These are phyloP conservation scores for Idaea dimidiata DNA, from an alignment of 2,888 invertebrate genomes.

Conservation along the genomic window DNA sequence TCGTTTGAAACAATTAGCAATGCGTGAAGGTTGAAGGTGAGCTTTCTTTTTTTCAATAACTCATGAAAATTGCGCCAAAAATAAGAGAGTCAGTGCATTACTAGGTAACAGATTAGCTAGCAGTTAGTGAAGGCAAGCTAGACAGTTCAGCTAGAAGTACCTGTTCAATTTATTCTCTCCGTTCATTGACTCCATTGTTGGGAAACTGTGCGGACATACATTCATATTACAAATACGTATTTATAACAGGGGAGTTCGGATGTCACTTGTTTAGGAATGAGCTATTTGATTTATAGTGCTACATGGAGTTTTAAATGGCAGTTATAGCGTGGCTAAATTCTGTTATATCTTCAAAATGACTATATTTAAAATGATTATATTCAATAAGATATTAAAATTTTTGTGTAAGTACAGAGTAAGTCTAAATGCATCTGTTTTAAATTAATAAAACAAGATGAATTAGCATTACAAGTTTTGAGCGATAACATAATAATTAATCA, in stretches of 20 bases:
- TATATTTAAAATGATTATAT: no score
- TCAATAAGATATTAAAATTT: no score
- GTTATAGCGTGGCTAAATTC: no score
- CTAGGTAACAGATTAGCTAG: constrained; percentile 34
- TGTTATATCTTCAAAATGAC: no score
- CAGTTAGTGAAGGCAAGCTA: constrained; percentile 48
- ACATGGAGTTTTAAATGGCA: no score
- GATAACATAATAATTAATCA: no score
- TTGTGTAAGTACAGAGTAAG: no score
- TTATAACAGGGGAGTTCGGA: neutral
- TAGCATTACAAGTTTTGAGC: no score
- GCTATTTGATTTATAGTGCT: neutral
- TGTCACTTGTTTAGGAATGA: neutral
- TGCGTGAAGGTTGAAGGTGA: no score
- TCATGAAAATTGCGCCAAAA: neutral
- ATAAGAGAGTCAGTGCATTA: neutral
- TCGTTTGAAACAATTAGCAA: no score
- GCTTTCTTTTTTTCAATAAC: neutral
- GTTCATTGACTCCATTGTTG: constrained; percentile 74
- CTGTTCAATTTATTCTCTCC: constrained; percentile 80
- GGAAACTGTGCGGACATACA: constrained; percentile 78
- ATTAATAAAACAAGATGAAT: no score
- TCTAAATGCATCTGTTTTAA: no score
- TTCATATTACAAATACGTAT: constrained; percentile 43
- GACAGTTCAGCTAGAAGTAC: constrained; percentile 77